These are phyloP conservation scores for Rhizomys pruinosus DNA, from an alignment of 2,113 vertebrate species.

Conservation along the genomic window DNA sequence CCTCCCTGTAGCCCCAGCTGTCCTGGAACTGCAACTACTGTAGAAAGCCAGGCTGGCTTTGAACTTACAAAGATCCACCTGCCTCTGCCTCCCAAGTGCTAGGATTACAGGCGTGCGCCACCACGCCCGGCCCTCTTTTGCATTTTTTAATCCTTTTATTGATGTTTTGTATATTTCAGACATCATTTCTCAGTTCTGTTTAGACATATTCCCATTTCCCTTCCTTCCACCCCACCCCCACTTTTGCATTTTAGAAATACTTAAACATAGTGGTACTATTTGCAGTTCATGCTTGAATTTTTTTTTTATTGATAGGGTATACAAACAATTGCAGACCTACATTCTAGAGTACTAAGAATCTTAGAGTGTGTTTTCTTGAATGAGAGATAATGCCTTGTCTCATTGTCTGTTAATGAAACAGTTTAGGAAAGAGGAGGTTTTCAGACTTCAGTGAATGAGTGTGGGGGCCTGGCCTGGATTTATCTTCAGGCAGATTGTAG, in stretches of 20 bases:
- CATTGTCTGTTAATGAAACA: not conserved
- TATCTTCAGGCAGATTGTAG: not conserved
- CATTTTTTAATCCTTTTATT: too few relatives aligned
- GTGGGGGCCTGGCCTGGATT: not conserved
- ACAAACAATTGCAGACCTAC: not conserved
- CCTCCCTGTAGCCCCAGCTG: too few relatives aligned
- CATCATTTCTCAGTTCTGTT: too few relatives aligned
- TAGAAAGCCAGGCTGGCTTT: too few relatives aligned
- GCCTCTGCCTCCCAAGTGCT: too few relatives aligned
- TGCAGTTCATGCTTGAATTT: not conserved
- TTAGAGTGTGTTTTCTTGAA: not conserved
- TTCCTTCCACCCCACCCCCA: too few relatives aligned
- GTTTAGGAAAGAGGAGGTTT: not conserved
- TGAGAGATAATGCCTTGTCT: not conserved
- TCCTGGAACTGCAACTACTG: too few relatives aligned
- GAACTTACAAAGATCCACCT: too few relatives aligned
- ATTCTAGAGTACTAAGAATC: not conserved
- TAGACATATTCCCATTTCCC: too few relatives aligned
- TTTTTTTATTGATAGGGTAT: constrained; percentile 2
- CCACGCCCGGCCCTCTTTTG: too few relatives aligned
- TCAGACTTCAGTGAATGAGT: not conserved
- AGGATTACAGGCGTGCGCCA: too few relatives aligned
- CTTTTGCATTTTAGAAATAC: constrained; percentile 24
- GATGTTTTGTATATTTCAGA: too few relatives aligned
- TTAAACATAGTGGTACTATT: not conserved